Evolutionary conservation across 2,113 vertebrate species (phyloP).

Genomic region (Eptesicus fuscus): DNA sequence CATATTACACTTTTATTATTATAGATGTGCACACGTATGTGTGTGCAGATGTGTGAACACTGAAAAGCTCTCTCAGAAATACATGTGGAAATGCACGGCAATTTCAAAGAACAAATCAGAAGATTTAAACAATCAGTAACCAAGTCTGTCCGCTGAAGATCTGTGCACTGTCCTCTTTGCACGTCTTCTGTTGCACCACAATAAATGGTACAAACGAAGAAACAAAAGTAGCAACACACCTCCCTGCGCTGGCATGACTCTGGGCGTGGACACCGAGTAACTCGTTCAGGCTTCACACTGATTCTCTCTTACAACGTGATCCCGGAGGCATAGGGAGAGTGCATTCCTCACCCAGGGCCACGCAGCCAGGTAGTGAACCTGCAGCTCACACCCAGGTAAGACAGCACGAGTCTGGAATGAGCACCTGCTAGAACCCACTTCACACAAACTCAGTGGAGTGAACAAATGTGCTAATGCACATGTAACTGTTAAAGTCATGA

Average conservation of each 20-base stretch:
- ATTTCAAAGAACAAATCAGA: neutral
- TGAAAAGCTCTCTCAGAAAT: neutral
- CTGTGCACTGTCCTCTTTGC: neutral
- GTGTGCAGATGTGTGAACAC: fast-evolving
- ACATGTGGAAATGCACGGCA: neutral
- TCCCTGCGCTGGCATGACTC: neutral
- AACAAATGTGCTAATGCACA: neutral
- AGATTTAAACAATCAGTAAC: neutral
- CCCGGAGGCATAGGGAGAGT: neutral
- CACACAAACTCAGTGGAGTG: neutral
- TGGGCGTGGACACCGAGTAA: neutral
- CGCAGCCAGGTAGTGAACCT: neutral
- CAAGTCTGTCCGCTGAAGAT: neutral
- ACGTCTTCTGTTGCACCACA: neutral
- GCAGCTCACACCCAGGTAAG: neutral
- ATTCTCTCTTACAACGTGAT: neutral
- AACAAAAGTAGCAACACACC: neutral
- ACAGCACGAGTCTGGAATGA: neutral
- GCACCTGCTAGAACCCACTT: neutral
- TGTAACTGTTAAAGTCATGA: neutral
- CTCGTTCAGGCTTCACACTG: too few species aligned
- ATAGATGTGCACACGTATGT: neutral
- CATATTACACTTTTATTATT: too few species aligned
- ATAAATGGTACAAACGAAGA: neutral
- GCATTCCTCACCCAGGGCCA: fast-evolving